Percentiles rank a stretch among this genome's conserved stretches.
Conservation (phyloP, 2,113 vertebrate genomes). For the Sceloporus undulatus region DNA sequence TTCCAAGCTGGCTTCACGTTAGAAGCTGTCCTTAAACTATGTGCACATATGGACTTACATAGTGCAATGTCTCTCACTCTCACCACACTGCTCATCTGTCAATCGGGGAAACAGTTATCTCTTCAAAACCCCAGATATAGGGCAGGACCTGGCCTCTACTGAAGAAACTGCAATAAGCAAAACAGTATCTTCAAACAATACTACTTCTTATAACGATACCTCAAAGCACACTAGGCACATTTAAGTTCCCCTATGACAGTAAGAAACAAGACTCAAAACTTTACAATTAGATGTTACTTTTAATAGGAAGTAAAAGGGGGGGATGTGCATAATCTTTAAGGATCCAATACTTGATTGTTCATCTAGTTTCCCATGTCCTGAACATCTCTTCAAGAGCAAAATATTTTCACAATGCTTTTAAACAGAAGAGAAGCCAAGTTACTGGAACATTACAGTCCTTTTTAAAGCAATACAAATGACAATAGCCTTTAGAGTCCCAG, state of each 20-base stretch:
- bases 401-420: slow-evolving; percentile 56
- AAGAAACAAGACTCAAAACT: slow-evolving; percentile 51
- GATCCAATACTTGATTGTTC: slow-evolving; percentile 63
- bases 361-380: slow-evolving; percentile 62
- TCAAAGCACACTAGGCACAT: slow-evolving; percentile 25
- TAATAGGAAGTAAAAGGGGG: slow-evolving; percentile 57
- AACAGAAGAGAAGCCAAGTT: slow-evolving; percentile 65
- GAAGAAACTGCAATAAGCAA: neutral
- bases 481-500: slow-evolving; percentile 62
- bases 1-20: neutral
- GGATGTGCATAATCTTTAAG: slow-evolving; percentile 39
- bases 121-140: neutral
- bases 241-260: neutral
- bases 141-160: neutral
- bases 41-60: neutral
- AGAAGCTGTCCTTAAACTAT: neutral
- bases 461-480: slow-evolving; percentile 67
- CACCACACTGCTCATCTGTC: neutral
- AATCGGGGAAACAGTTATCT: neutral
- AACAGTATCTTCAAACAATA: neutral
- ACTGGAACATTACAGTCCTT: slow-evolving; percentile 56
- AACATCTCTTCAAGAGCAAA: slow-evolving; percentile 60
- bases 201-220: neutral
- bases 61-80: neutral
- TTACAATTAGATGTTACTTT: slow-evolving; percentile 70